These are phyloP conservation scores for Pteropus alecto DNA, from an alignment of 2,113 vertebrate species.

Conservation along the genomic window DNA sequence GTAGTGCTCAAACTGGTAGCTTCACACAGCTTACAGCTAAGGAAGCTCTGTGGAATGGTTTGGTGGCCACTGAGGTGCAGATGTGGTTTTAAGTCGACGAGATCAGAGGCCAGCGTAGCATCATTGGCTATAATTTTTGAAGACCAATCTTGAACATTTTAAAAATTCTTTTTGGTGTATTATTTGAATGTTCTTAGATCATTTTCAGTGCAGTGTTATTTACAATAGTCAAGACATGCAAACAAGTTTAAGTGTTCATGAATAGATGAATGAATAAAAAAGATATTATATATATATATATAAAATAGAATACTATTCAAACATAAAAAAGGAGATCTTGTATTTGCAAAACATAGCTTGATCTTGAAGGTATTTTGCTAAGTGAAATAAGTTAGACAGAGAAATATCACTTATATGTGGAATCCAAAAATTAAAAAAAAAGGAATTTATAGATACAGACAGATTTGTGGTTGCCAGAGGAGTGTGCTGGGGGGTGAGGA, in stretches of 20 bases:
- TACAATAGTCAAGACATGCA: neutral
- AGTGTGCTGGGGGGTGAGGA: neutral
- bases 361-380: neutral
- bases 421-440: neutral
- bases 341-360: neutral
- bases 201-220: neutral
- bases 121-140: no score
- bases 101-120: no score
- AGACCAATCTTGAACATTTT: no score
- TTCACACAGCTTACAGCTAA: no score
- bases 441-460: neutral
- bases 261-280: neutral
- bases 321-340: neutral
- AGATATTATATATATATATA: neutral
- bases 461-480: neutral
- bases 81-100: no score
- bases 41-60: no score
- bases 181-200: no score
- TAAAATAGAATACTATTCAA: neutral
- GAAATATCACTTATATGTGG: neutral
- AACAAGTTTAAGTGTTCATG: neutral
- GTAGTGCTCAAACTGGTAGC: no score
- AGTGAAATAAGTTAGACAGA: neutral
- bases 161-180: no score
- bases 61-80: no score